These are phyloP conservation scores for Mionectes olivaceus DNA, from an alignment of 2,797 vertebrate species.

Conservation along the genomic window DNA sequence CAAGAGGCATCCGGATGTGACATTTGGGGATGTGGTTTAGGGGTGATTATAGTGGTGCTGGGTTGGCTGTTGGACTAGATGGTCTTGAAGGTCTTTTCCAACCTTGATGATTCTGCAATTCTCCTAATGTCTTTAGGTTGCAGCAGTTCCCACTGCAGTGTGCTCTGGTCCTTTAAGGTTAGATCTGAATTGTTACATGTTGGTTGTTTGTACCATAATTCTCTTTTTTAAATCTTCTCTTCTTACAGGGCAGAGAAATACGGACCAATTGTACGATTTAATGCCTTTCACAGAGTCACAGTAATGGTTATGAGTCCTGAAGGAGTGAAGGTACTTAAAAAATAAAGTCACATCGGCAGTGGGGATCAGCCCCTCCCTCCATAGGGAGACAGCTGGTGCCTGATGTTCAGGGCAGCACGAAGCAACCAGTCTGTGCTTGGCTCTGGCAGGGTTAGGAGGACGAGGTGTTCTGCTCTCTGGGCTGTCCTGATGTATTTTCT, in stretches of 20 bases:
- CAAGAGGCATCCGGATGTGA: rapidly evolving
- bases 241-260: conserved; percentile 84
- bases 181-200: background rate
- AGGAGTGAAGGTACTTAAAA: conserved; percentile 86
- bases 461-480: background rate
- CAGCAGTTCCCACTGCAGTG: background rate
- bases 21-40: background rate
- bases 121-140: background rate
- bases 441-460: background rate
- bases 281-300: conserved; percentile 77
- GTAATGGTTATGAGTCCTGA: conserved; percentile 83
- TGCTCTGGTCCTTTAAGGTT: background rate
- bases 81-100: background rate
- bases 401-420: background rate
- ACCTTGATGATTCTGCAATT: background rate
- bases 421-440: background rate
- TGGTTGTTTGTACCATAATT: background rate
- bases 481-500: background rate
- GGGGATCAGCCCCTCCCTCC: rapidly evolving
- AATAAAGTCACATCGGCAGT: background rate
- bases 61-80: background rate
- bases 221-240: background rate
- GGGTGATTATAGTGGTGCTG: background rate
- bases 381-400: background rate
- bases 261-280: conserved; percentile 82